Base-by-base conservation (phyloP, 2,888 invertebrate genomes). In the Eurois occulta region DNA sequence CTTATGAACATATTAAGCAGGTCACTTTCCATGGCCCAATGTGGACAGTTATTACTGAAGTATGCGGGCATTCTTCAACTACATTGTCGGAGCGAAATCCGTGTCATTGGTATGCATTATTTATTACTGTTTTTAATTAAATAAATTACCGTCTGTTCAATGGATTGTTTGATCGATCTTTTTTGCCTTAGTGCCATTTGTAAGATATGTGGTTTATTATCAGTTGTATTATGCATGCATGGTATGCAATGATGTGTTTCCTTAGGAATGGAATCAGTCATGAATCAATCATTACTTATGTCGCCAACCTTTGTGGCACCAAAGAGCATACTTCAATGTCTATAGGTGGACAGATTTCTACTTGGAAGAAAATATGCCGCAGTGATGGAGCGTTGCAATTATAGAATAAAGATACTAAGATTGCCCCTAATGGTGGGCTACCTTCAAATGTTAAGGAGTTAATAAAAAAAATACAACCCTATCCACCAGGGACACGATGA, bases 21-120 rank as follows among this genome's bases (percentile, higher is more conserved):
- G 76, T 79, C 69, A 86, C 88, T 85, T 86, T 86, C 85, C 77
- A 78, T 62, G 62, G 52, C 72, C 38, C 48, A 3, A 35, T 35
- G 74, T 18, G 62, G 67, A 74, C 77, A 62, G 75, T 62, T 73
- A 81, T 81, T 84, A 84, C 55, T 0, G 24, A 75, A 76, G 77
- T 69, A 85, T 79, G 88, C 77, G 60, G 65, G 67, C 73, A 78
- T 85, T 81, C 79, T 79, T 69, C n/a, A 69, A 48, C 52, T 60
- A 55, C 78, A 78, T 68, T 77, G 75, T 78, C 55, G 35, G 28
- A 77, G 81, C 71, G 74, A 86, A 87, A 86, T 79, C 67, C 75
- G 65, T 72, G 74, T 69, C 78, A 83, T 48, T 65, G 73, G 75
- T 24, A 77, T 68, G 66, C 72, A 75, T 69, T 86, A 74, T 76